phyloP scores from a whole-genome alignment of 2,113 vertebrate species.

The Apeltes quadracus region DNA sequence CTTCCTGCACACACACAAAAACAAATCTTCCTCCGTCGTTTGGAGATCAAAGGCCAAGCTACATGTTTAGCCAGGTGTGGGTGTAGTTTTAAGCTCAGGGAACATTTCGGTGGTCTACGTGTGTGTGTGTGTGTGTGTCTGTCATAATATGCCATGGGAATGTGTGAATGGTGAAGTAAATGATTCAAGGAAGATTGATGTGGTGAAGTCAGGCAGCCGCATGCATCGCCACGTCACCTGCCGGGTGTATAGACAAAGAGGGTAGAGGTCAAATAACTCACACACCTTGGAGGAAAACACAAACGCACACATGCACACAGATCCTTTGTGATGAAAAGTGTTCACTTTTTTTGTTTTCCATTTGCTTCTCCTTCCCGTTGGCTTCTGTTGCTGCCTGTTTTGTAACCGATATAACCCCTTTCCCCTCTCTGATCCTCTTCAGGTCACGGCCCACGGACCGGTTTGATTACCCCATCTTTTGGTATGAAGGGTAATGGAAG shows the following conservation, averaged over 20 bases:
- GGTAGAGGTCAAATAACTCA: slow-evolving; percentile 57
- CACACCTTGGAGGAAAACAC: slow-evolving; percentile 44
- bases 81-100: slow-evolving; percentile 30
- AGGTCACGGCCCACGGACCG: slow-evolving; percentile 37
- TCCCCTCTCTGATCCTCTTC: neutral
- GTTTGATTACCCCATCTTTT: slow-evolving; percentile 79
- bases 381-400: neutral
- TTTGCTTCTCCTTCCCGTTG: neutral
- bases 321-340: neutral
- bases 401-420: neutral
- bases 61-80: slow-evolving; percentile 64
- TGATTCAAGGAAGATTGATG: slow-evolving; percentile 52
- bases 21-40: slow-evolving; percentile 22
- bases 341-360: neutral
- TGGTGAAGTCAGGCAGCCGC: slow-evolving; percentile 45
- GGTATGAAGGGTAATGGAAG: slow-evolving; percentile 80
- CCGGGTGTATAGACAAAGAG: slow-evolving; percentile 44
- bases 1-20: slow-evolving; percentile 23
- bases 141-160: slow-evolving; percentile 30
- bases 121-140: slow-evolving; percentile 23
- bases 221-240: slow-evolving; percentile 47
- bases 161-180: slow-evolving; percentile 35
- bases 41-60: slow-evolving; percentile 49
- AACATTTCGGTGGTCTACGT: slow-evolving; percentile 44
- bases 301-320: neutral